Evolutionary conservation across 2,797 vertebrate species (phyloP).

Genomic region (Petrocephalus sullivani): DNA sequence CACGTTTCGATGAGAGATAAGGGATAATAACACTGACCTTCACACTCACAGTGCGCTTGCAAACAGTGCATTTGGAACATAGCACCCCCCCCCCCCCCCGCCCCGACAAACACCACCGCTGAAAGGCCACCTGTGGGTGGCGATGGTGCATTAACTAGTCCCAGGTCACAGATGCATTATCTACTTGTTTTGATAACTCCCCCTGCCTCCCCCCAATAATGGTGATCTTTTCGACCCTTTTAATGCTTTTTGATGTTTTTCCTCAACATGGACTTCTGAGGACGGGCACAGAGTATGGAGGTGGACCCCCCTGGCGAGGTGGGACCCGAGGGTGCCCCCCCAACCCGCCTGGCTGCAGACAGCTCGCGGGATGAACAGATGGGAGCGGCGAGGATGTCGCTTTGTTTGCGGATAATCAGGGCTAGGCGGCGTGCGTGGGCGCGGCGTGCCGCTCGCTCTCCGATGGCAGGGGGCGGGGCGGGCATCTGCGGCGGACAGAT

Average conservation of each 20-base stretch:
- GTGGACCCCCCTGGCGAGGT: not conserved
- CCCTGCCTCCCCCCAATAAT: not conserved
- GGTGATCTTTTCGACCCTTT: not conserved
- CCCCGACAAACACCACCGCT: conserved; percentile 12
- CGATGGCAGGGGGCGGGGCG: not conserved
- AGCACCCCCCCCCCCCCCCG: not conserved
- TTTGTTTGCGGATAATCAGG: not conserved
- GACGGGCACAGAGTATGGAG: not conserved
- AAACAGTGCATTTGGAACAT: conserved; percentile 17
- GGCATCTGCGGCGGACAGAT: not conserved
- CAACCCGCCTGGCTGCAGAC: not conserved
- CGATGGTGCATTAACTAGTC: not conserved
- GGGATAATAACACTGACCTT: conserved; percentile 28
- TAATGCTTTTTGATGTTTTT: not conserved
- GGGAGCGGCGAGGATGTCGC: not conserved
- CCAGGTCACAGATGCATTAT: not conserved
- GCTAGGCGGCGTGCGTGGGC: not conserved
- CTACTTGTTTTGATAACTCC: not conserved
- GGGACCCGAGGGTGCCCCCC: no score
- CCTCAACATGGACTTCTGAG: not conserved
- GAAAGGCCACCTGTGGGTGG: not conserved
- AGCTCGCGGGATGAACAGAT: not conserved
- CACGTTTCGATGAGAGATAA: conserved; percentile 1
- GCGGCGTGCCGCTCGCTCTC: not conserved
- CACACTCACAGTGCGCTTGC: conserved; percentile 17